Evolutionary conservation across 2,113 vertebrate genomes (phyloP), one percentile per base, ranked within the genome.

Genomic region (Entelurus aequoreus): DNA sequence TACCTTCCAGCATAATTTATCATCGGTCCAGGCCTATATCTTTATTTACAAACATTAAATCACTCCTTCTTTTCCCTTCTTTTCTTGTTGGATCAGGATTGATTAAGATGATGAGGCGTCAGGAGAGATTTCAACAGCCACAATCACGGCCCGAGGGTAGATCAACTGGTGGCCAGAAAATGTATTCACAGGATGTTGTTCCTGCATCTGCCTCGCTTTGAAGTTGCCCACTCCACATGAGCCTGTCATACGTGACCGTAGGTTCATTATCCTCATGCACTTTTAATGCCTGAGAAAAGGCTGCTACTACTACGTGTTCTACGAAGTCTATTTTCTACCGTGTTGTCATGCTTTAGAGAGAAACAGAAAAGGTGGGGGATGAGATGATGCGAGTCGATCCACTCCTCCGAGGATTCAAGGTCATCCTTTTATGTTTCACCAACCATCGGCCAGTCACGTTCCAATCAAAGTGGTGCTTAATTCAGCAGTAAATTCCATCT

Each of bases 391-490:
- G 71, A 82, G 82, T 80, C 84, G 80, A 78, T 86, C 85, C 77
- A 83, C 87, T 79, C 77, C 74, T 57, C 71, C 86, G 80, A 86
- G 84, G 74, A 85, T 87, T 86, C 88, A 90, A 89, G 87, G 87
- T 88, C 80, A 80, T 82, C 72, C 87, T 90, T 90, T 91, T 82
- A 91, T 89, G 88, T 88, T 83, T 82, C 86, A 87, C 90, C 89
- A 90, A 84, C 79, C 75, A 65, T 72, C 76, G 69, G 85, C 82
- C 84, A 85, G 89, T 90, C 84, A 83, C 70, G 82, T 87, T 78
- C 76, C 83, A 87, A 90, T 90, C 87, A 88, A 89, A 89, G 84
- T 51, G 76, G 69, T 76, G 80, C 80, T 49, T 88, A 87, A 89
- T 89, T 91, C 85, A 79, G 77, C 78, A 79, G 72, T 88, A 85